Base-by-base conservation (phyloP, 2,113 vertebrate species). In the Phoxinus phoxinus region DNA sequence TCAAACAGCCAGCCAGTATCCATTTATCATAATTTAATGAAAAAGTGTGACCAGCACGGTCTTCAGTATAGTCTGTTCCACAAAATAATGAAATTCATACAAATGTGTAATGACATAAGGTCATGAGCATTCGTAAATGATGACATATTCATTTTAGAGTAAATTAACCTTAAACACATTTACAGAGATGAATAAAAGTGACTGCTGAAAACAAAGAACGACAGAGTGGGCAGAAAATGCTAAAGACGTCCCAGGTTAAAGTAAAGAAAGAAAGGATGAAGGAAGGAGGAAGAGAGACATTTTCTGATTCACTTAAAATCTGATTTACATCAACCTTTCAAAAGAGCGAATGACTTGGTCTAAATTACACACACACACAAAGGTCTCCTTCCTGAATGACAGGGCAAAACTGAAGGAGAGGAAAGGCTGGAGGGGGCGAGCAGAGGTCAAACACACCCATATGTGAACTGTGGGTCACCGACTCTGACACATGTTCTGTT, bases 401-500 rank as follows among this genome's bases (percentile, higher is more conserved):
- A 67, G 53, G 19, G 32, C 21, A 32, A 84, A 58, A 74, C 67
- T 61, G 83, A 59, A 27, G 81, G 44, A 69, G 65, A 86, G 89
- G 76, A 86, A 90, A 63, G 73, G 75, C 86, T 85, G 81, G 32
- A 87, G 75, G 84, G 79, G 76, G 32, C 11, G 71, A 81, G 83
- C 84, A 84, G 81, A 88, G 87, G 87, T 88, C 86, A 90, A 88
- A 85, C 84, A 86, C 85, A 90, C 87, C 87, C 89, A 86, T 84
- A 87, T 87, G 87, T 87, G 87, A 90, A 87, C 83, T 69, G 76
- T 61, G 37, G 89, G 81, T 88, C 83, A 84, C 32, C 48, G 37
- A 56, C 78, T 69, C 58, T 41, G 63, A 86, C 86, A 51, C 78
- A 53, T 32, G 2, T 89, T 27, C 69, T 72, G 91, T 87, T 86